These are phyloP conservation scores for Shinisaurus crocodilurus DNA, from an alignment of 2,113 vertebrate species.

Conservation along the genomic window DNA sequence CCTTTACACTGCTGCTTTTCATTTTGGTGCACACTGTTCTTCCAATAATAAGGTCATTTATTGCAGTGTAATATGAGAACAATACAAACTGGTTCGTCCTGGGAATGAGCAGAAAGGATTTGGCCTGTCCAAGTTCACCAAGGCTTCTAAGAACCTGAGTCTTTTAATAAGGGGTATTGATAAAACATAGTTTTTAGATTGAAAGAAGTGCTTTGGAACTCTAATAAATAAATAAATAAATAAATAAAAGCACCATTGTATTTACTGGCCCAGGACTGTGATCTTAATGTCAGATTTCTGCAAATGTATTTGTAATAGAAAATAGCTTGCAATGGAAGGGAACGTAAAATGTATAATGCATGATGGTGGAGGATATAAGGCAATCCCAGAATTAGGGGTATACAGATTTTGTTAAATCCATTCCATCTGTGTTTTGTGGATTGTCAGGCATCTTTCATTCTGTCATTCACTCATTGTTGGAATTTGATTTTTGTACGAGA, in stretches of 20 bases:
- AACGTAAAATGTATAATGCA: not conserved
- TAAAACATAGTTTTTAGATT: not conserved
- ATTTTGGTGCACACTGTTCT: not conserved
- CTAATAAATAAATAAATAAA: no score
- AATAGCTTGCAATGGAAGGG: not conserved
- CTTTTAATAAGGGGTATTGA: constrained; percentile 32
- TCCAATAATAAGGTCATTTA: constrained; percentile 37
- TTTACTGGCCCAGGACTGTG: not conserved
- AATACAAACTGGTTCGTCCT: constrained; percentile 51
- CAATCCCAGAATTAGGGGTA: not conserved
- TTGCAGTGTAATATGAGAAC: constrained; percentile 46
- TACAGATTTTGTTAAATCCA: no score
- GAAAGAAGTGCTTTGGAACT: not conserved
- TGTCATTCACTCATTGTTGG: no score
- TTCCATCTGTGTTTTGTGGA: no score
- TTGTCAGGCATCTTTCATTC: no score
- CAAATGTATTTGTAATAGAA: not conserved
- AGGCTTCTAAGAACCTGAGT: constrained; percentile 51
- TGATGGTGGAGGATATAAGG: not conserved
- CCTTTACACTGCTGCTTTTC: constrained; percentile 27
- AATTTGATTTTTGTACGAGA: no score
- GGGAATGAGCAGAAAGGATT: constrained; percentile 57
- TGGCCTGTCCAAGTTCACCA: constrained; percentile 56
- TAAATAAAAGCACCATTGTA: not conserved
- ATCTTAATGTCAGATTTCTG: not conserved